Conservation (phyloP, 2,888 invertebrate genomes). For the Mylabris sibirica region DNA sequence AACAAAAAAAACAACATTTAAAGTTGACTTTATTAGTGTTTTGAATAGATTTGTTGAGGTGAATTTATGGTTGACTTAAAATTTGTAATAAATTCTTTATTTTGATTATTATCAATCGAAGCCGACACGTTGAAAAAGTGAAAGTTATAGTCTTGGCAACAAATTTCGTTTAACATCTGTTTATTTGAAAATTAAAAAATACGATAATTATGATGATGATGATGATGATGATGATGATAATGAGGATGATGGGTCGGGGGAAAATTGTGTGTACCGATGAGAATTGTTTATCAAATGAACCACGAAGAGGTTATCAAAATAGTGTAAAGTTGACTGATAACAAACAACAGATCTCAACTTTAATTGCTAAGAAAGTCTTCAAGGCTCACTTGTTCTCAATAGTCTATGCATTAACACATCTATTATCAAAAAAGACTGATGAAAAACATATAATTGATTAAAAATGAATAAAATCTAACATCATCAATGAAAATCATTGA, state of each 20-base stretch:
- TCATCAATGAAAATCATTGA: neutral
- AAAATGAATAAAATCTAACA: neutral
- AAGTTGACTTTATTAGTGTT: conserved; percentile 48
- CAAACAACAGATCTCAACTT: conserved; percentile 25
- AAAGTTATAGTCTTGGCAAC: neutral
- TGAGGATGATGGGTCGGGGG: too few species aligned
- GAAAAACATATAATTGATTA: neutral
- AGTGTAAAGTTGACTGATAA: conserved; percentile 17
- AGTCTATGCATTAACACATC: conserved; percentile 41
- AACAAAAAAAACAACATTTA: neutral
- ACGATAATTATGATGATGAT: neutral
- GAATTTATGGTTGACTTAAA: conserved; percentile 58
- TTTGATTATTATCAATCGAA: conserved; percentile 32
- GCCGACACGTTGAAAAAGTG: neutral
- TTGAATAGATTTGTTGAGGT: conserved; percentile 56
- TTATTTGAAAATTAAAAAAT: neutral
- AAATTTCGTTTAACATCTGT: neutral
- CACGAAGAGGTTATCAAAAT: conserved; percentile 27
- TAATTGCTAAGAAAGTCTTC: conserved; percentile 36
- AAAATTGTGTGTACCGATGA: neutral
- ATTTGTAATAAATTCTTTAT: conserved; percentile 34
- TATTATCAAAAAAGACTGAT: conserved; percentile 20
- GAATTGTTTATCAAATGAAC: conserved; percentile 25
- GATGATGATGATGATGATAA: too few species aligned
- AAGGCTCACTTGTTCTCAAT: conserved; percentile 53